Percentiles rank a stretch among this genome's conserved stretches.
Conservation (phyloP, 2,888 invertebrate genomes). For the Pantelozetes paolii region DNA sequence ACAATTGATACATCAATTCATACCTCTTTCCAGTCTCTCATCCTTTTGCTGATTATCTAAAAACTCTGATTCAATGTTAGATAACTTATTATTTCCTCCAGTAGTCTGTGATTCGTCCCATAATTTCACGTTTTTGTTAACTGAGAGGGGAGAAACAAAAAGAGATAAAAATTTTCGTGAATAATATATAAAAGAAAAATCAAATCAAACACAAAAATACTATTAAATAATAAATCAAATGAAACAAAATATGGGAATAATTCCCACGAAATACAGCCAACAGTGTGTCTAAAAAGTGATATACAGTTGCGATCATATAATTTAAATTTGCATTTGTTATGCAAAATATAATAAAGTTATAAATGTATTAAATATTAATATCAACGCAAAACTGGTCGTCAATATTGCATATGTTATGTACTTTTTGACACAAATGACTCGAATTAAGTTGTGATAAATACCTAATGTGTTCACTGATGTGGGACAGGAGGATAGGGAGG, state of each 20-base stretch:
- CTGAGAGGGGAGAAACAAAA: not conserved
- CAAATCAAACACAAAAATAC: not conserved
- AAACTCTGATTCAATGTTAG: conserved; percentile 10
- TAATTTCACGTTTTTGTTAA: not conserved
- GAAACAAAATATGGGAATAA: not conserved
- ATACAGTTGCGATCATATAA: not conserved
- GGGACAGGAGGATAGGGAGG: not conserved
- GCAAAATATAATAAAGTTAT: not conserved
- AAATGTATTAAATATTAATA: not conserved
- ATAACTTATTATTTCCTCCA: not conserved
- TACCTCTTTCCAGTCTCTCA: conserved; percentile 14
- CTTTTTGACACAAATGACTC: not conserved
- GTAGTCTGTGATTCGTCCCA: not conserved
- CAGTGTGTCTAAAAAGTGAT: not conserved
- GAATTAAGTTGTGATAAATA: not conserved
- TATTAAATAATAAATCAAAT: not conserved
- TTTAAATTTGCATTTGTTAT: not conserved
- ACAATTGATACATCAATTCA: not conserved
- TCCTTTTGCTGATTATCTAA: conserved; percentile 5
- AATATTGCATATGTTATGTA: not conserved
- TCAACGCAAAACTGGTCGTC: not conserved
- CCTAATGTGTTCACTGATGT: not conserved
- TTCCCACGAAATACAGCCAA: not conserved
- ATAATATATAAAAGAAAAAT: no score
- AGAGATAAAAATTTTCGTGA: not conserved